Percentiles rank a stretch among this genome's conserved stretches.
Conservation (phyloP, 1,140 invertebrate genomes). For the Drosophila kurseongensis region DNA sequence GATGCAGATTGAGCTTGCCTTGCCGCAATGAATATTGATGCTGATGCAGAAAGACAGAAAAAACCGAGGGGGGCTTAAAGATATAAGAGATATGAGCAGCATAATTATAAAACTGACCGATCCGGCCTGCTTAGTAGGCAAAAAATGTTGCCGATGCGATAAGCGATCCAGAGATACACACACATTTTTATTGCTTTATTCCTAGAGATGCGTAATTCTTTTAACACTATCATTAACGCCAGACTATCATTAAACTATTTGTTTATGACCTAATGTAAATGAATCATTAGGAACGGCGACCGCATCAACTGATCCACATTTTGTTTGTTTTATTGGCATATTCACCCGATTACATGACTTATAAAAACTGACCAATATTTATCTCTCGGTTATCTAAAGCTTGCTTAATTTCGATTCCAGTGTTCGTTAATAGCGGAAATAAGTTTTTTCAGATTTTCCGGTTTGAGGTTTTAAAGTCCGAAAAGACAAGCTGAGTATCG, state of each 20-base stretch:
- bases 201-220: constrained; percentile 22
- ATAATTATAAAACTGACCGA: constrained; percentile 40
- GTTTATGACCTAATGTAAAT: constrained; percentile 29
- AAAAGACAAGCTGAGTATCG: too few species aligned
- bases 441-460: not conserved
- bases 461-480: not conserved
- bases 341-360: constrained; percentile 20
- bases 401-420: not conserved
- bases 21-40: constrained; percentile 42
- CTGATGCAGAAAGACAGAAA: constrained; percentile 31
- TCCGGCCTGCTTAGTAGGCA: constrained; percentile 33
- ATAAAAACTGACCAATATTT: constrained; percentile 11
- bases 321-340: constrained; percentile 26
- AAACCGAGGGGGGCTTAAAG: constrained; percentile 17
- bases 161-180: constrained; percentile 16
- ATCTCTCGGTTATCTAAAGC: constrained; percentile 3
- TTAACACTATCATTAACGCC: not conserved
- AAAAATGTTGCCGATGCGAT: constrained; percentile 25
- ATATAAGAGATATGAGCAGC: constrained; percentile 30
- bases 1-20: constrained; percentile 30
- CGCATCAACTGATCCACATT: constrained; percentile 18
- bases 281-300: constrained; percentile 23
- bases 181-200: not conserved
- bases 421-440: not conserved
- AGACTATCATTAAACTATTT: constrained; percentile 20